A percentile compares a stretch with the other conserved stretches of the same genome.
Conservation (phyloP, 2,888 invertebrate species). For the Sphinx pinastri region DNA sequence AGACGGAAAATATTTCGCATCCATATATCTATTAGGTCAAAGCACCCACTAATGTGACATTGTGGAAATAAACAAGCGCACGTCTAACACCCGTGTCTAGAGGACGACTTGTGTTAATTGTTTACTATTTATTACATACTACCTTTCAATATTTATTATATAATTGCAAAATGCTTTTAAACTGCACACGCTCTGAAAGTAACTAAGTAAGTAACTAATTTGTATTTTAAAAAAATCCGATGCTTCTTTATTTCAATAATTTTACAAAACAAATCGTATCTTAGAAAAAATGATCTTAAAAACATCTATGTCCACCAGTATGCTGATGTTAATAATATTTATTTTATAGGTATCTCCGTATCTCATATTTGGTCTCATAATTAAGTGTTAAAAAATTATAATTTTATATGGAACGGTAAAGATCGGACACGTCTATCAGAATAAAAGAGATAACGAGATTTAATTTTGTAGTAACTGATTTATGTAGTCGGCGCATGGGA, state of each 20-base stretch:
- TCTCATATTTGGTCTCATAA: no score
- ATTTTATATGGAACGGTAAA: no score
- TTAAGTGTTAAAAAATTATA: no score
- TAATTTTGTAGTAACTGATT: not conserved
- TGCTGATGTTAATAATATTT: no score
- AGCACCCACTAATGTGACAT: conserved; percentile 55
- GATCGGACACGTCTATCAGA: no score
- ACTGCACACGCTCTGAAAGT: not conserved
- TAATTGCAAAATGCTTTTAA: not conserved
- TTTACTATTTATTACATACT: not conserved
- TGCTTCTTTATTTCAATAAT: no score
- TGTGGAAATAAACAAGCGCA: conserved; percentile 50
- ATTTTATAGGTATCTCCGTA: no score
- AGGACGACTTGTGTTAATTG: conserved; percentile 38
- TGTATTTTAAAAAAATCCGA: no score
- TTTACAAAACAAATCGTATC: no score
- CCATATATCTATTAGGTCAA: conserved; percentile 37
- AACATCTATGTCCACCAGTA: no score
- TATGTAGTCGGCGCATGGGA: not conserved
- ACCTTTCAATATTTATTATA: not conserved
- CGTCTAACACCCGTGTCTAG: conserved; percentile 40
- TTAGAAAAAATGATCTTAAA: no score
- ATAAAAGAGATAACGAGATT: not conserved
- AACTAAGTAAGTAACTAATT: no score
- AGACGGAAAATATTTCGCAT: conserved; percentile 11